Conservation (phyloP, 2,888 invertebrate genomes). For the Poecilus cupreus region DNA sequence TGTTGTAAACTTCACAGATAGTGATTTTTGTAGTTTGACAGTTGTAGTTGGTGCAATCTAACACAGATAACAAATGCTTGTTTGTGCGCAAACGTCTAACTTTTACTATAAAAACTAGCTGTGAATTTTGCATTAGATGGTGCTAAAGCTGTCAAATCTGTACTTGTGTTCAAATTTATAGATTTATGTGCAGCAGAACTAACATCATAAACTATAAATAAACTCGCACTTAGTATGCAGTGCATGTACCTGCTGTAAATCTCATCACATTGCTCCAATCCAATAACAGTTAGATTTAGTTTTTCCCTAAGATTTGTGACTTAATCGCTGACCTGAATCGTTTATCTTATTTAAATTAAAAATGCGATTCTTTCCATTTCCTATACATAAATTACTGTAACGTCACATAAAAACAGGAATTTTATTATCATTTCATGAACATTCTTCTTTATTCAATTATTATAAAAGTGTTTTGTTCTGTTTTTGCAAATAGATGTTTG, state of each 20-base stretch:
- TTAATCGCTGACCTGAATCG: conserved; percentile 17
- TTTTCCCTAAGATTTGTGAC: conserved; percentile 24
- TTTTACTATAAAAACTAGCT: conserved; percentile 16
- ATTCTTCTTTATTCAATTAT: no score
- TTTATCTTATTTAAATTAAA: background rate
- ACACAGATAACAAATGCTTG: conserved; percentile 27
- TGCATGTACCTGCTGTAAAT: conserved; percentile 12
- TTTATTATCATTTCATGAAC: no score
- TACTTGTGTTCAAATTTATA: conserved; percentile 2
- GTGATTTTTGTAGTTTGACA: conserved; percentile 20
- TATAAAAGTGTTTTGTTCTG: no score
- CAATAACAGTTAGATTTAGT: conserved; percentile 24
- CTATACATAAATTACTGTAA: no score
- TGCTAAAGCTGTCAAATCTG: conserved; percentile 21
- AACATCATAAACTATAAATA: conserved; percentile 37
- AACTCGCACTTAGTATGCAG: conserved; percentile 24
- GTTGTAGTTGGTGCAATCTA: conserved; percentile 11
- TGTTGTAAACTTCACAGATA: background rate
- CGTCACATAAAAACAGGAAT: no score
- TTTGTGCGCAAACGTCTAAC: conserved; percentile 21
- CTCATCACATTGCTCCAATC: conserved; percentile 20
- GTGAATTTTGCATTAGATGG: conserved; percentile 31
- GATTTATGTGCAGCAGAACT: conserved; percentile 34
- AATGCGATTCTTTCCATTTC: background rate
- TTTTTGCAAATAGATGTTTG: no score